These are phyloP conservation scores for Adelosebastes latens DNA, from an alignment of 2,797 vertebrate genomes.

Conservation along the genomic window DNA sequence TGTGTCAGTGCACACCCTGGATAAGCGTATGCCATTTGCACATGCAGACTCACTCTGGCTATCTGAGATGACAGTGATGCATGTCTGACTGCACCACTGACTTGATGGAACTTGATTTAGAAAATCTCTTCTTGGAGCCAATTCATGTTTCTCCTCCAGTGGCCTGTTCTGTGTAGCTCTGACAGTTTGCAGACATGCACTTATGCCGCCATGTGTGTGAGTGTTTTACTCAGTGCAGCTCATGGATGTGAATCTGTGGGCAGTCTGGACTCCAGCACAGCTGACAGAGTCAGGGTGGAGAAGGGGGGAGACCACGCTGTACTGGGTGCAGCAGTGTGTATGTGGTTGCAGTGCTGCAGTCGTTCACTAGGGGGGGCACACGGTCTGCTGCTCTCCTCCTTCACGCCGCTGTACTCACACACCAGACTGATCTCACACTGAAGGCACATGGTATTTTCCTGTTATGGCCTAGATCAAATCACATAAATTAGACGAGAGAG, in stretches of 20 bases:
- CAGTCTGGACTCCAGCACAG: not conserved
- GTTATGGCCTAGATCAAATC: not conserved
- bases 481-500: not conserved
- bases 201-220: not conserved
- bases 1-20: constrained; percentile 12
- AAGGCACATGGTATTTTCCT: not conserved
- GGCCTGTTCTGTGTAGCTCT: constrained; percentile 50
- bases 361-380: constrained; percentile 67
- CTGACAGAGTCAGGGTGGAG: not conserved
- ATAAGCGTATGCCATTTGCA: not conserved
- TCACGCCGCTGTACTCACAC: not conserved
- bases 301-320: not conserved
- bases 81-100: constrained; percentile 39
- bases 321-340: not conserved
- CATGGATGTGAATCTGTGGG: not conserved
- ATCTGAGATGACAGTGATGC: constrained; percentile 49
- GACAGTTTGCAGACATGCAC: constrained; percentile 29
- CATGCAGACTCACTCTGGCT: constrained; percentile 7
- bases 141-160: constrained; percentile 64
- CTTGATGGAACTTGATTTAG: constrained; percentile 65
- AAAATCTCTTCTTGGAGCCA: constrained; percentile 66
- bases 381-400: constrained; percentile 16
- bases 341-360: constrained; percentile 9
- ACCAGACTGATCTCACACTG: not conserved
- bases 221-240: not conserved